A percentile compares a stretch with the other conserved stretches of the same genome.
Conservation (phyloP, 2,888 invertebrate genomes). For the Deroplatys truncata region DNA sequence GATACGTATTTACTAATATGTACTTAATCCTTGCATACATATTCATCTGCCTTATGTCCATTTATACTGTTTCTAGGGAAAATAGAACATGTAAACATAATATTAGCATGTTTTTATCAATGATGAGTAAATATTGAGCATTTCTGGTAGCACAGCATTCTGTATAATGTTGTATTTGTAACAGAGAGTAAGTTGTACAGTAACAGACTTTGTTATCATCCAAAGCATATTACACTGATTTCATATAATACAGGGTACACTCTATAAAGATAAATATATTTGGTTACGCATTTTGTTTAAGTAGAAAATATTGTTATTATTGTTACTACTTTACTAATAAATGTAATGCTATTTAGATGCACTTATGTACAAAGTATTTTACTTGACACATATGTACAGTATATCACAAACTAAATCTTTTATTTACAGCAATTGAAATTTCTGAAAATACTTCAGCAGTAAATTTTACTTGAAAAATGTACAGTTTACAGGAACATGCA, state of each 20-base stretch:
- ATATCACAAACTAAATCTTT: constrained; percentile 8
- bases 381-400: not conserved
- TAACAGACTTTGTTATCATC: not conserved
- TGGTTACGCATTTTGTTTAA: not conserved
- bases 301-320: constrained; percentile 7
- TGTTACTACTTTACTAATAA: not conserved
- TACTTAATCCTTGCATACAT: not conserved
- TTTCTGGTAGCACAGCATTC: not conserved
- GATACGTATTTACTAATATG: too few relatives aligned
- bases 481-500: constrained; percentile 5
- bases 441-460: not conserved
- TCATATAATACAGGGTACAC: not conserved
- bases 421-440: constrained; percentile 7
- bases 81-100: not conserved
- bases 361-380: not conserved
- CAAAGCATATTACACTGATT: not conserved
- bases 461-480: not conserved
- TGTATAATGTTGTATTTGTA: not conserved
- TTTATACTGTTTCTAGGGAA: not conserved
- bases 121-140: not conserved
- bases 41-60: not conserved
- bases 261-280: not conserved
- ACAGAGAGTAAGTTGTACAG: constrained; percentile 2
- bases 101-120: not conserved
- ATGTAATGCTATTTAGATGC: not conserved